These are phyloP conservation scores for Blastobasis lacticolella DNA, from an alignment of 2,888 invertebrate species.

Conservation along the genomic window DNA sequence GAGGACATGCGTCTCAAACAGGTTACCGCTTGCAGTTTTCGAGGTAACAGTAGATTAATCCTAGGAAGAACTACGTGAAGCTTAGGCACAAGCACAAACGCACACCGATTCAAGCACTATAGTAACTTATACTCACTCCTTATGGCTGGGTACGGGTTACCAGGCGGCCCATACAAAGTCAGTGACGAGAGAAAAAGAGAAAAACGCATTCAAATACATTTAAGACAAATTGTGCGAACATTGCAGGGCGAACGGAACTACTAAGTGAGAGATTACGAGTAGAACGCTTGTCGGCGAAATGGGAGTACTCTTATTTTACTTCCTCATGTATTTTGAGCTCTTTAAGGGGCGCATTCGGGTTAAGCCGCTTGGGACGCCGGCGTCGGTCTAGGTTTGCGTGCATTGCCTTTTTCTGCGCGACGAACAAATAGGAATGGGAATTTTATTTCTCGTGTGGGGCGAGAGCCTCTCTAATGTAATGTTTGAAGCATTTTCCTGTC, in stretches of 20 bases:
- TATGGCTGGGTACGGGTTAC: slow-evolving; percentile 77
- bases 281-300: slow-evolving; percentile 67
- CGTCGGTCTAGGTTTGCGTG: slow-evolving; percentile 46
- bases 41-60: slow-evolving; percentile 30
- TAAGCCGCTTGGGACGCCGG: slow-evolving; percentile 59
- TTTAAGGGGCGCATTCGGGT: slow-evolving; percentile 60
- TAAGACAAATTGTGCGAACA: slow-evolving; percentile 74
- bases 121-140: slow-evolving; percentile 81
- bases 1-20: slow-evolving; percentile 45
- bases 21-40: slow-evolving; percentile 68
- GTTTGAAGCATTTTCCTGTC: slow-evolving; percentile 16
- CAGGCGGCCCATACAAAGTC: slow-evolving; percentile 81
- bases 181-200: slow-evolving; percentile 77
- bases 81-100: slow-evolving; percentile 72
- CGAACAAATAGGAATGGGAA: slow-evolving; percentile 32
- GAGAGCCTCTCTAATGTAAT: slow-evolving; percentile 24
- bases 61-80: slow-evolving; percentile 68
- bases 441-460: slow-evolving; percentile 35
- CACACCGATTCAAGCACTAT: slow-evolving; percentile 72
- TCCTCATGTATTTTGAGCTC: slow-evolving; percentile 66
- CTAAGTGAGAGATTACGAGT: slow-evolving; percentile 75
- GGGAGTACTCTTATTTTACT: slow-evolving; percentile 60
- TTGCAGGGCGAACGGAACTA: slow-evolving; percentile 75
- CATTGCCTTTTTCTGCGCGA: slow-evolving; percentile 61
- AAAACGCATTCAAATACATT: slow-evolving; percentile 76